Conservation (phyloP, 2,113 vertebrate genomes). For the Tragelaphus strepsiceros region DNA sequence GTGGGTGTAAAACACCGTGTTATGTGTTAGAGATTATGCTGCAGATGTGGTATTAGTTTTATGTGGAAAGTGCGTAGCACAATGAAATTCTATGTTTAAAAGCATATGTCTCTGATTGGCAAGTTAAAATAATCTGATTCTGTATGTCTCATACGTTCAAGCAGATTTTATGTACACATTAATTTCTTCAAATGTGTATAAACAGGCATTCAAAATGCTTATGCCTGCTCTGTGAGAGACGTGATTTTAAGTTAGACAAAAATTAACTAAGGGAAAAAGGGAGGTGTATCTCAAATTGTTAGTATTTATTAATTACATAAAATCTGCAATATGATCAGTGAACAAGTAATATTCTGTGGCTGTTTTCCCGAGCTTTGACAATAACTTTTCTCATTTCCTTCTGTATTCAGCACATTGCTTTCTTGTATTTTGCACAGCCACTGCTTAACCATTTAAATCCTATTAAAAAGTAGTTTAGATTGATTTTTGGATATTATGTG, state of each 20-base stretch:
- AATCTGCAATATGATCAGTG: not conserved
- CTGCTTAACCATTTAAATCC: conserved; percentile 33
- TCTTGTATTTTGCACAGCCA: not conserved
- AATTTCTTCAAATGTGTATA: not conserved
- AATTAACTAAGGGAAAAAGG: not conserved
- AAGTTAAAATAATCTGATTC: not conserved
- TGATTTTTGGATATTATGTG: not conserved
- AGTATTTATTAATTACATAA: not conserved
- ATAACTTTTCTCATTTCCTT: not conserved
- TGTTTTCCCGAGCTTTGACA: not conserved
- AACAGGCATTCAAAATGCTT: not conserved
- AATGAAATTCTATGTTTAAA: not conserved
- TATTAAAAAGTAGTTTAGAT: not conserved
- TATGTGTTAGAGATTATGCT: not conserved
- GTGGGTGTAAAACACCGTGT: not conserved
- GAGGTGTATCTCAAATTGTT: not conserved
- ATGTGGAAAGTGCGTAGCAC: not conserved
- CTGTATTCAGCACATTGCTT: not conserved
- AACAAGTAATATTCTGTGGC: not conserved
- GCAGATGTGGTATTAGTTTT: not conserved
- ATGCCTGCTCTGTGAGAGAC: not conserved
- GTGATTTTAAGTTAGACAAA: not conserved
- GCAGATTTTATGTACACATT: not conserved
- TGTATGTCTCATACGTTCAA: not conserved
- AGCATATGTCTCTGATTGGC: not conserved